Base-by-base conservation (phyloP, 2,888 invertebrate genomes). In the Thymelicus sylvestris region DNA sequence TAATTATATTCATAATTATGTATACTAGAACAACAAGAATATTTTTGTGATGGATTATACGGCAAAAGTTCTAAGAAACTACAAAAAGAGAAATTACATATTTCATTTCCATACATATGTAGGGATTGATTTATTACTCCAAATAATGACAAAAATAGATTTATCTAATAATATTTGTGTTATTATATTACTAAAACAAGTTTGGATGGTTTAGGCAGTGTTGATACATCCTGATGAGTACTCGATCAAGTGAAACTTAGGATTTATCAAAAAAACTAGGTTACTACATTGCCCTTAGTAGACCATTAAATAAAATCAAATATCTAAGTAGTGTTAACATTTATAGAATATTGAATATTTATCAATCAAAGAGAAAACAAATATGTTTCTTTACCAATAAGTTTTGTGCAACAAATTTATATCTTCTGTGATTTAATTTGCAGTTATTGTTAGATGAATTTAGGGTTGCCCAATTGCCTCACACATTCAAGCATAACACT, bases 1-100 rank as follows among this genome's bases (percentile, higher is more conserved):
- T 75, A 78, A 73, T 74, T 75, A 80, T 76, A 74, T 74, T 67
- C 38, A 47, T 77, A 24, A 24, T n/a, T 78, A 79, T 76, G 74
- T 74, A 75, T 75, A 71, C 77, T 80, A 81, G 12, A 76, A 74
- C 67, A 72, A 78, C 74, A 75, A 24, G 8, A 74, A 71, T 76
- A 76, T 74, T 74, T 75, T 80, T 84, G 82, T 85, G 84, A 84
- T 84, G 80, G 74, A 77, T 77, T 75, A 76, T 76, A 77, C 74
- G 73, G 73, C 73, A 63, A 52, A 67, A 63, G 57, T 76, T 71
- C 79, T 83, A 80, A 78, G 82, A 80, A 84, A 72, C 48, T 31
- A 66, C 57, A 62, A 57, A 13, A 38, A n/a, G n/a, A 19, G 19
- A 24, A 12, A 55, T 24, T 10, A 55, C 12, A 5, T 8, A 55